Conservation (phyloP, 2,797 vertebrate genomes). For the Gymnopithys bicolor region DNA sequence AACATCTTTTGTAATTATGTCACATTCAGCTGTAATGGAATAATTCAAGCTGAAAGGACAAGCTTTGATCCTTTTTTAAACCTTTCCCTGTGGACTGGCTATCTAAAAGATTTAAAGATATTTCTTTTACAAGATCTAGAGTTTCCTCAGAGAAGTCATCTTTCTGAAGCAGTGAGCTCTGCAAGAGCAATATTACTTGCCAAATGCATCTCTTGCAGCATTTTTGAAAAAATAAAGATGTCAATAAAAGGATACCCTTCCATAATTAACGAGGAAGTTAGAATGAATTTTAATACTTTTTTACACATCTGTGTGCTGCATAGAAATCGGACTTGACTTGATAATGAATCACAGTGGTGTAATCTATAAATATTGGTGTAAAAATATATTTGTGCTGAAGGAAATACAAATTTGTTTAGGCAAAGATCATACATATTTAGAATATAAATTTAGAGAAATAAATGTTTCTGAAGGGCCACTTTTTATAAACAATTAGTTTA, state of each 20-base stretch:
- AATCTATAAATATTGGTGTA: not conserved
- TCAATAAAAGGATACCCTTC: slow-evolving; percentile 39
- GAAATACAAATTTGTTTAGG: slow-evolving; percentile 27
- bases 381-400: not conserved
- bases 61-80: slow-evolving; percentile 90
- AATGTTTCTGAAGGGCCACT: not conserved
- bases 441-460: not conserved
- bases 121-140: slow-evolving; percentile 83
- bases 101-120: slow-evolving; percentile 87
- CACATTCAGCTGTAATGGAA: slow-evolving; percentile 89
- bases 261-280: not conserved
- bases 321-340: slow-evolving; percentile 7
- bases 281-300: slow-evolving; percentile 31
- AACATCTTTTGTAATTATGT: slow-evolving; percentile 92
- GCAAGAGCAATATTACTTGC: slow-evolving; percentile 72
- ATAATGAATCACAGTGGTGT: not conserved
- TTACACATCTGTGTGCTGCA: not conserved
- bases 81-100: slow-evolving; percentile 84
- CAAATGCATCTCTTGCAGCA: slow-evolving; percentile 43
- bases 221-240: slow-evolving; percentile 66
- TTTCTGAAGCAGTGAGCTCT: slow-evolving; percentile 72
- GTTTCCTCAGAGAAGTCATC: slow-evolving; percentile 81
- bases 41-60: slow-evolving; percentile 87
- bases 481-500: slow-evolving; percentile 12
- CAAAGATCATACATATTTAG: not conserved